These are phyloP conservation scores for Aptenodytes patagonicus DNA, from an alignment of 2,113 vertebrate genomes.

Conservation along the genomic window DNA sequence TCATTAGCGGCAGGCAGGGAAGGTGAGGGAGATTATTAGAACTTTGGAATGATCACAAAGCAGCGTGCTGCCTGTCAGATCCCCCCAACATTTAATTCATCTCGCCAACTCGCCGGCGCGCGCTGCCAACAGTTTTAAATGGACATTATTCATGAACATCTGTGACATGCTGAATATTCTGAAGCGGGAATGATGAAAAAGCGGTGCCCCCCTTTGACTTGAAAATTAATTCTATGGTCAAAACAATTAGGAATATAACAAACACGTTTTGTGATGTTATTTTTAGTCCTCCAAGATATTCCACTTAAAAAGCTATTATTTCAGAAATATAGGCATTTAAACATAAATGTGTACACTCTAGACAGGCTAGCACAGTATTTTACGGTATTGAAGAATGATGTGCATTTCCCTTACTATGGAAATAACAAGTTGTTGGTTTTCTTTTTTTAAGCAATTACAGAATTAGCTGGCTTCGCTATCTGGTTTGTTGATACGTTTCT, in stretches of 20 bases:
- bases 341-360: not conserved
- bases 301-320: not conserved
- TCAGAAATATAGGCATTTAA: not conserved
- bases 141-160: slow-evolving; percentile 99
- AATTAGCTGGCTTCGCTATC: slow-evolving; percentile 35
- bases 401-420: not conserved
- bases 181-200: slow-evolving; percentile 82
- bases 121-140: slow-evolving; percentile 91
- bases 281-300: slow-evolving; percentile 43
- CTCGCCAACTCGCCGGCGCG: slow-evolving; percentile 83
- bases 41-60: slow-evolving; percentile 99
- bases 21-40: slow-evolving; percentile 99
- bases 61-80: slow-evolving; percentile 98
- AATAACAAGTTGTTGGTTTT: not conserved
- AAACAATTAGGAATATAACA: slow-evolving; percentile 81
- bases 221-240: slow-evolving; percentile 89
- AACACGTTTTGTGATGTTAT: slow-evolving; percentile 68
- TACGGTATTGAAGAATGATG: not conserved
- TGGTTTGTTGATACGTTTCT: slow-evolving; percentile 1
- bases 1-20: slow-evolving; percentile 98
- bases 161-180: slow-evolving; percentile 93
- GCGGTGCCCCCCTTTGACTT: slow-evolving; percentile 86
- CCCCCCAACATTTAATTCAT: slow-evolving; percentile 99
- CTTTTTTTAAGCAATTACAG: slow-evolving; percentile 16
- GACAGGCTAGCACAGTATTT: not conserved